Conservation (phyloP, 2,888 invertebrate species). For the Sicus ferrugineus region DNA sequence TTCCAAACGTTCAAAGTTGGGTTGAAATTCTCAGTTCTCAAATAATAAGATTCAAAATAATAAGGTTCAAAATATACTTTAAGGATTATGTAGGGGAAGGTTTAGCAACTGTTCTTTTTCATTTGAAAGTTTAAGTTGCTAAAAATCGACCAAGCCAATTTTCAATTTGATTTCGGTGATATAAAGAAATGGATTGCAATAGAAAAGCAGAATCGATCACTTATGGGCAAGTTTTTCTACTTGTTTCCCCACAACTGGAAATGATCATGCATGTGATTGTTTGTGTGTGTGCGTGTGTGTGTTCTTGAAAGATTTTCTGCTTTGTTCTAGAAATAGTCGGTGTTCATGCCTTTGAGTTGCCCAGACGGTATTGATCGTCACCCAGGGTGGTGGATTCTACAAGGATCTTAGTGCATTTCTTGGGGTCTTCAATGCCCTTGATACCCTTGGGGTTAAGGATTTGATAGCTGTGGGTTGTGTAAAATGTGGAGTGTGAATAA, state of each 20-base stretch:
- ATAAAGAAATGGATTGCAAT: no score
- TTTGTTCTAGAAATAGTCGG: background rate
- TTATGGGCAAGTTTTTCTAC: background rate
- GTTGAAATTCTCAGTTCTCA: background rate
- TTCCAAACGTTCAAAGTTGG: slow-evolving; percentile 15
- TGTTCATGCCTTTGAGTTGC: slow-evolving; percentile 94
- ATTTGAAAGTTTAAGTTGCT: background rate
- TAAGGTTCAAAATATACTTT: no score
- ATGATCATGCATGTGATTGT: background rate
- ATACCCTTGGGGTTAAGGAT: slow-evolving; percentile 94
- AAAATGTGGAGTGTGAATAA: background rate
- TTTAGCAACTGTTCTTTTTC: background rate
- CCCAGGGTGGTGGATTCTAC: slow-evolving; percentile 85
- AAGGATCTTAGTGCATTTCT: slow-evolving; percentile 84
- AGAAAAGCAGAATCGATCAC: background rate
- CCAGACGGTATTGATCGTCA: slow-evolving; percentile 92
- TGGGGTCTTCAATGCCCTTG: slow-evolving; percentile 77
- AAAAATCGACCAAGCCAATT: background rate
- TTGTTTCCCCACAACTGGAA: background rate
- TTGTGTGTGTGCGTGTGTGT: slow-evolving; percentile 1
- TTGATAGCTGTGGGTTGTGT: slow-evolving; percentile 85
- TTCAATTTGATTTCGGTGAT: background rate
- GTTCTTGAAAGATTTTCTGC: background rate
- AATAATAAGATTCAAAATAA: no score
- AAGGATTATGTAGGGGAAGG: background rate